Conservation (phyloP, 2,797 vertebrate genomes). For the Denticeps clupeoides region DNA sequence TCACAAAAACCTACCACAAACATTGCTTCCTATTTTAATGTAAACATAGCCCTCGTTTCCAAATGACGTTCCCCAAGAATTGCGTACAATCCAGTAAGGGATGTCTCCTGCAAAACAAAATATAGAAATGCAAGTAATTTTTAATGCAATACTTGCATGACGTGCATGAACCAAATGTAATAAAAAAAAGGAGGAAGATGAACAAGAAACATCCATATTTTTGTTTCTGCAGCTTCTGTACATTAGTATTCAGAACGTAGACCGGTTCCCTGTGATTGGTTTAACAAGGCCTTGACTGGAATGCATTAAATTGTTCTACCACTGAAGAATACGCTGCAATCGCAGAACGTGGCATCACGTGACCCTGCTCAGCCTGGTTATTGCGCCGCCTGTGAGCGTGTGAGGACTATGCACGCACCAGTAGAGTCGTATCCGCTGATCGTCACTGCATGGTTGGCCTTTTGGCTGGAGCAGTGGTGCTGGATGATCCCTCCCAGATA, state of each 20-base stretch:
- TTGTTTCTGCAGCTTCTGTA: no score
- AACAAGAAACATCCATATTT: no score
- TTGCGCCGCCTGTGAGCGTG: background rate
- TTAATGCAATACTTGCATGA: background rate
- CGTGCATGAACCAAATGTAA: background rate
- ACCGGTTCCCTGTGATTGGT: no score
- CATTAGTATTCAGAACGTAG: no score
- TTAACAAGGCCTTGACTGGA: no score
- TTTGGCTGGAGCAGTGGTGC: conserved; percentile 81
- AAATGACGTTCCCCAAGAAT: conserved; percentile 79
- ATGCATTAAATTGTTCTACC: no score
- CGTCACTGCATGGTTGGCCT: conserved; percentile 79
- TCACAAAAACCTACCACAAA: conserved; percentile 62
- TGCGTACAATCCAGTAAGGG: conserved; percentile 84
- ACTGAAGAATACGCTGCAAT: no score
- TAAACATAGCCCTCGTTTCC: conserved; percentile 74
- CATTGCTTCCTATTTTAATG: conserved; percentile 72
- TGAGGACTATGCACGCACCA: conserved; percentile 47
- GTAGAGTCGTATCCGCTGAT: conserved; percentile 76
- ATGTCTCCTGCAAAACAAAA: conserved; percentile 50
- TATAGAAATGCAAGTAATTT: background rate
- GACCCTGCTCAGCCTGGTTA: no score
- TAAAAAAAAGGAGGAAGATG: no score
- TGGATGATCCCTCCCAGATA: conserved; percentile 87
- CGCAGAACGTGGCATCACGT: no score